These are phyloP conservation scores for Ursus arctos DNA, from an alignment of 2,113 vertebrate genomes.

Conservation along the genomic window DNA sequence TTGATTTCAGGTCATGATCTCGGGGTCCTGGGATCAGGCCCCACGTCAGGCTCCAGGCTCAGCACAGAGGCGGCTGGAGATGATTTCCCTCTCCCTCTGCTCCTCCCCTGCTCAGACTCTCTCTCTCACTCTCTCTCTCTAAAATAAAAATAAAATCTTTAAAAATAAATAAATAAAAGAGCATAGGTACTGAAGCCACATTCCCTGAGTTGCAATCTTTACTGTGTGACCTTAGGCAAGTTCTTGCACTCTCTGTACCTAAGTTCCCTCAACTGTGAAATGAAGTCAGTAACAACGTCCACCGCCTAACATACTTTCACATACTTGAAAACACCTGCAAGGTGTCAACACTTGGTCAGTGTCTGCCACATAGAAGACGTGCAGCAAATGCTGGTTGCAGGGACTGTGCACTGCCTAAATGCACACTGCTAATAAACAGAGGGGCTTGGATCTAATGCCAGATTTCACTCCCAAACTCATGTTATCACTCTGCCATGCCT, in stretches of 20 bases:
- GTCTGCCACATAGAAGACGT: neutral
- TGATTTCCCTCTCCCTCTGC: neutral
- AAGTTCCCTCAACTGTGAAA: neutral
- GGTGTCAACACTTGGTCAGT: neutral
- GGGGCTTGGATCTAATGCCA: neutral
- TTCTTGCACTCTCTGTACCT: neutral
- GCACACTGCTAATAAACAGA: neutral
- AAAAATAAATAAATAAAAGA: neutral
- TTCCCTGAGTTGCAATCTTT: neutral
- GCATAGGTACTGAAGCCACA: neutral
- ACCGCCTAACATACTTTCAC: neutral
- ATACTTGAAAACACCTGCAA: neutral
- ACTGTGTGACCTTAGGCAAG: neutral
- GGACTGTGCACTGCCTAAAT: neutral
- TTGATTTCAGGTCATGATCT: neutral
- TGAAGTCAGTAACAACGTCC: neutral
- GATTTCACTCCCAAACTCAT: neutral
- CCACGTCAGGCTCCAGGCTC: neutral
- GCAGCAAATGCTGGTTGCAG: neutral
- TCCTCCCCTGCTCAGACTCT: neutral
- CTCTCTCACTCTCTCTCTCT: neutral
- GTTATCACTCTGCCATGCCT: neutral
- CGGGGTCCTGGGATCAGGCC: neutral
- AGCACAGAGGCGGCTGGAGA: neutral
- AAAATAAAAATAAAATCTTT: no score